phyloP scores from a whole-genome alignment of 2,888 invertebrate species.

The Endotricha flammealis region DNA sequence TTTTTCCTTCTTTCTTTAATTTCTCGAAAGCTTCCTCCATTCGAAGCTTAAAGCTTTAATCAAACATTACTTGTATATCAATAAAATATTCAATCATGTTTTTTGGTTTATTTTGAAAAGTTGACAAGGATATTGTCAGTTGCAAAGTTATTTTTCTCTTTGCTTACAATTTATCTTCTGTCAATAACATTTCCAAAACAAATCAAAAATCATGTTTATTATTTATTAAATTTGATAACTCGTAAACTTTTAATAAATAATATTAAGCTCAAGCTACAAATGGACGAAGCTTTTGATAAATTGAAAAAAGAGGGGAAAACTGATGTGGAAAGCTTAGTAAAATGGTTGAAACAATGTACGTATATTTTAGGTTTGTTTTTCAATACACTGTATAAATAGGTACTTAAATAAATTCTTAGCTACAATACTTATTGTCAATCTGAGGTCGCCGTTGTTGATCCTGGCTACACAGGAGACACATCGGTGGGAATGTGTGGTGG shows the following conservation, averaged over 20 bases:
- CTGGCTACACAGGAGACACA: too few relatives aligned
- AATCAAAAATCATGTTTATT: too few relatives aligned
- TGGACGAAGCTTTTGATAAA: constrained; percentile 14
- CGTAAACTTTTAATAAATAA: constrained; percentile 1
- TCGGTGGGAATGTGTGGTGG: too few relatives aligned
- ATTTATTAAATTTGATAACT: background rate
- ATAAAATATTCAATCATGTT: background rate
- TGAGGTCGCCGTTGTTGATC: too few relatives aligned
- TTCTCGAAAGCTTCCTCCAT: background rate
- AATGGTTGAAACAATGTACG: constrained; percentile 14
- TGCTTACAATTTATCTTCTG: too few relatives aligned
- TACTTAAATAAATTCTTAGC: constrained; percentile 27
- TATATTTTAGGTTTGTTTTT: background rate
- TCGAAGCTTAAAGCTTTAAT: background rate
- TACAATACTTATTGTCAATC: background rate
- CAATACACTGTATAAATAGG: background rate
- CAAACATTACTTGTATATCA: background rate
- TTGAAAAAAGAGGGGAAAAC: constrained; percentile 8
- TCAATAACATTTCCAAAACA: too few relatives aligned
- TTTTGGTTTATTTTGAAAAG: too few relatives aligned
- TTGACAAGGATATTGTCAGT: too few relatives aligned
- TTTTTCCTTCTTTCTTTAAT: background rate
- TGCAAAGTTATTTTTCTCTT: too few relatives aligned
- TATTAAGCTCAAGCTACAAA: background rate
- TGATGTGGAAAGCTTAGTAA: constrained; percentile 8